Evolutionary conservation across 2,797 vertebrate genomes (phyloP), one percentile per base, ranked within the genome.

Genomic region (Lepus townsendii): DNA sequence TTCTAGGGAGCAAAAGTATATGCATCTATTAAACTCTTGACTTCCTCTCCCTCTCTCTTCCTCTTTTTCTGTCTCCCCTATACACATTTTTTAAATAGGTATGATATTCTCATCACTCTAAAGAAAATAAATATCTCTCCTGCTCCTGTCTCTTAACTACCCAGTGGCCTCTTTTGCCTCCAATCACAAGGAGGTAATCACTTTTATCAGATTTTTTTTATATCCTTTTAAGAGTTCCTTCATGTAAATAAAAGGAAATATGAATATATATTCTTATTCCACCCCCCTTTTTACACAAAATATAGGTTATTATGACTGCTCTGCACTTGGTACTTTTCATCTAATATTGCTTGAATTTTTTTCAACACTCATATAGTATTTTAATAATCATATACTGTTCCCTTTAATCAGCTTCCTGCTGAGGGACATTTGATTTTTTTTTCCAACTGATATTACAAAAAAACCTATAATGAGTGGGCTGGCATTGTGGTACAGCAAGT

Each of bases 1-100:
- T 94, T 87, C 90, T 88, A 85, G 47, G 72, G 27, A 93, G 42
- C 88, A 84, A 96, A 96, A 85, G 47, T 82, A 66, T 71, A 80
- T 62, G 26, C 38, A 24, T 68, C 42, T 85, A 72, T 73, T 95
- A 94, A 95, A 95, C 75, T 75, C 47, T 30, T 85, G 13, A 76
- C 17, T 78, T 57, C 16, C 26, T 72, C 42, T 68, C 27, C 32
- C 72, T 57, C 42, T 71, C 57, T 87, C 54, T 89, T 50, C 82
- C 42, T 42, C 6, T 63, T 32, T 47, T 47, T 71, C 52, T 42
- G 24, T 88, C 66, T 79, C 52, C 85, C 65, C 75, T 24, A 50
- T 6, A 17, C 30, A 42, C 13, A 66, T 47, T 72, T 92, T 92
- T 63, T 9, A 66, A 88, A 68, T n/a, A 71, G 16, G 32, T 91